A percentile compares a stretch with the other conserved stretches of the same genome.
Evolutionary conservation across 1,140 invertebrate species (phyloP).

Genomic region (Homarus americanus): DNA sequence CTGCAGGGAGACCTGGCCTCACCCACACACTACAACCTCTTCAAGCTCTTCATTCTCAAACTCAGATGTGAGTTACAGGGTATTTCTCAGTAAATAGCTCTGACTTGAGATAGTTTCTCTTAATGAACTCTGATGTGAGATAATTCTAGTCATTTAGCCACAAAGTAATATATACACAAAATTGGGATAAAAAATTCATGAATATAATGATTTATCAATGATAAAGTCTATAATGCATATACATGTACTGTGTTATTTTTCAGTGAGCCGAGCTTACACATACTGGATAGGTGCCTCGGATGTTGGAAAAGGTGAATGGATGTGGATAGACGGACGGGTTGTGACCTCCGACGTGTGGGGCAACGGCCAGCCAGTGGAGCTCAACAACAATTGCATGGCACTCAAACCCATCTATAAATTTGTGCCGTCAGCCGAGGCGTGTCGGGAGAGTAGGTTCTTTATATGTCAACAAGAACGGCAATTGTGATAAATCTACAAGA

Average conservation of each 20-base stretch:
- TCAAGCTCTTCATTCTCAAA: constrained; percentile 57
- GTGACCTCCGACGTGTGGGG: constrained; percentile 11
- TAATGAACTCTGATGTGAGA: too few relatives aligned
- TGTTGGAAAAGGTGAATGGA: not conserved
- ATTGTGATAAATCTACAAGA: constrained; percentile 21
- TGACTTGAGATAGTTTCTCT: too few relatives aligned
- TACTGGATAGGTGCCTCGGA: constrained; percentile 35
- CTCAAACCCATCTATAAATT: constrained; percentile 42
- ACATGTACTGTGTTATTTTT: not conserved
- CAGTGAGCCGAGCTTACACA: constrained; percentile 43
- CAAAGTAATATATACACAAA: too few relatives aligned
- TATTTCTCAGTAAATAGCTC: too few relatives aligned
- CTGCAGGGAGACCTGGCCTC: constrained; percentile 70
- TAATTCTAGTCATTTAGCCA: not conserved
- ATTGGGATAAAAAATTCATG: too few relatives aligned
- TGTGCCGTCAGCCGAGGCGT: constrained; percentile 27
- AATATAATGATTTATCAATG: too few relatives aligned
- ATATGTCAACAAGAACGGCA: constrained; percentile 46
- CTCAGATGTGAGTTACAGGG: constrained; percentile 55
- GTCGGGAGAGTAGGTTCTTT: constrained; percentile 46
- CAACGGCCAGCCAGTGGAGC: not conserved
- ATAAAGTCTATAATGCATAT: too few relatives aligned
- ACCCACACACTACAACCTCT: constrained; percentile 22
- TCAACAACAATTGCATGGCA: not conserved
- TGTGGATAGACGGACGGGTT: not conserved